A percentile compares a stretch with the other conserved stretches of the same genome.
These are phyloP conservation scores for Urocolius indicus DNA, from an alignment of 2,113 vertebrate genomes.

Conservation along the genomic window DNA sequence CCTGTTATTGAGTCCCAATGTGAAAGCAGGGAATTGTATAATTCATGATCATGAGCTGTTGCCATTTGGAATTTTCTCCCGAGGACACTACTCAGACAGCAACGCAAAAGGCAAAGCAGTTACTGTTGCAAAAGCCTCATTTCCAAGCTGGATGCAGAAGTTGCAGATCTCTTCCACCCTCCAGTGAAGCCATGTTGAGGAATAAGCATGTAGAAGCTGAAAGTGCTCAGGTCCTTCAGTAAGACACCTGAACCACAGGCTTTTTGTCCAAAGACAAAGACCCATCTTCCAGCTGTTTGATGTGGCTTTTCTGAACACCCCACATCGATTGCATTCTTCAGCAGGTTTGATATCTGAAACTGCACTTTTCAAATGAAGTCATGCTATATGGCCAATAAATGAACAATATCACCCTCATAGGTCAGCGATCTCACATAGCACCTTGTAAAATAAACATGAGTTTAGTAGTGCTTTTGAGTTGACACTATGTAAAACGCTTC, in stretches of 20 bases:
- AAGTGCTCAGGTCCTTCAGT: rapidly evolving
- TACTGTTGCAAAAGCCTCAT: neutral
- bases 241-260: neutral
- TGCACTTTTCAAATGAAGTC: neutral
- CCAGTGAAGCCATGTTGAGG: rapidly evolving
- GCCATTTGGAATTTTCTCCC: neutral
- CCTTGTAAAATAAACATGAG: neutral
- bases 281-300: rapidly evolving
- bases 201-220: neutral
- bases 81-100: neutral
- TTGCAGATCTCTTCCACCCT: neutral
- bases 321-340: neutral
- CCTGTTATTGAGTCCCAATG: neutral
- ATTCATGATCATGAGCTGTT: neutral
- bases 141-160: neutral
- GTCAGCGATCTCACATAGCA: neutral
- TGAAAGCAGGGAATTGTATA: neutral
- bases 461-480: neutral
- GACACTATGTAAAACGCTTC: neutral
- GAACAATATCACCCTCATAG: neutral
- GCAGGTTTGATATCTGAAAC: neutral
- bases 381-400: neutral
- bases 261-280: neutral
- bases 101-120: neutral
- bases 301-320: neutral